These are phyloP conservation scores for Cheilosia vulpina DNA, from an alignment of 2,888 invertebrate species.

Conservation along the genomic window DNA sequence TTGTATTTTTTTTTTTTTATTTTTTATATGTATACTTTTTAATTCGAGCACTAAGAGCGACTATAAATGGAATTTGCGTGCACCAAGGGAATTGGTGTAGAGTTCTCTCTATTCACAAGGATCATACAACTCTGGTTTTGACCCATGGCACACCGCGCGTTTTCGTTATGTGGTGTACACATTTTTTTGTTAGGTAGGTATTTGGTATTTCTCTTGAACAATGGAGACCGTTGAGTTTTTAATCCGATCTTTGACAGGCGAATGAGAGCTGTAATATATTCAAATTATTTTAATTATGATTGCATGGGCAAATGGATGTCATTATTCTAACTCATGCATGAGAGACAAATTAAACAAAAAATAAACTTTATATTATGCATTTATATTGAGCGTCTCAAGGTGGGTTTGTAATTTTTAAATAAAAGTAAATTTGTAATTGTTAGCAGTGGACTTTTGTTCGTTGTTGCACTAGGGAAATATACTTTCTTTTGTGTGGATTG, in stretches of 20 bases:
- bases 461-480: background rate
- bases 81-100: conserved; percentile 32
- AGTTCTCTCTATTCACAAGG: conserved; percentile 34
- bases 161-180: conserved; percentile 5
- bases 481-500: background rate
- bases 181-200: background rate
- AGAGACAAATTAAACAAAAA: background rate
- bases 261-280: conserved; percentile 29
- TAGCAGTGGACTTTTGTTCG: too few species aligned
- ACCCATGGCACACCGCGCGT: conserved; percentile 9
- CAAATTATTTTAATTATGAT: conserved; percentile 64
- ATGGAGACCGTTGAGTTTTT: conserved; percentile 31
- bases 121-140: conserved; percentile 6
- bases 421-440: background rate
- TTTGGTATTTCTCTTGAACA: conserved; percentile 8
- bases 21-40: background rate
- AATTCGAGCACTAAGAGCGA: conserved; percentile 26
- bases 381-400: background rate
- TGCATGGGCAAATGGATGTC: conserved; percentile 42
- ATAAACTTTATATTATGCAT: background rate
- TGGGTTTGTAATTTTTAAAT: background rate
- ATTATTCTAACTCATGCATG: conserved; percentile 1
- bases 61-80: conserved; percentile 58
- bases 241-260: conserved; percentile 32
- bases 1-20: conserved; percentile 7